Base-by-base conservation (phyloP, 2,797 vertebrate species). In the Rostrhamus sociabilis region DNA sequence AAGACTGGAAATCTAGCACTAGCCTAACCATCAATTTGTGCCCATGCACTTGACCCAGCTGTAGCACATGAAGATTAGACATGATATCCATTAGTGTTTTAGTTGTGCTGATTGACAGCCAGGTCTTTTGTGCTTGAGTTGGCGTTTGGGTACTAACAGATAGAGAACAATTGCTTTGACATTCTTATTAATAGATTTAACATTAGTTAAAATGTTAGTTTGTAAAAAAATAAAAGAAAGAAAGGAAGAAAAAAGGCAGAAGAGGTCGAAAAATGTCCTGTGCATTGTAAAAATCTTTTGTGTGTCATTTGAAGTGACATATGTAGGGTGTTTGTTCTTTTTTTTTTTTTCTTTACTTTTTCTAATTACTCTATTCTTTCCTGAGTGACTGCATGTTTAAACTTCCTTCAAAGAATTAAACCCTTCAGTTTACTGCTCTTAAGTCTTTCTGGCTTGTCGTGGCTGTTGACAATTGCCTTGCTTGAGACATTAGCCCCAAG, bases 171-270 rank as follows among this genome's bases (percentile, higher is more conserved):
- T 95, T 92, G 90, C 55, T 97, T 84, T 89, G 92, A 95, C 82
- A 94, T 86, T 94, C 66, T 92, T 93, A 86, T 75, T 95, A 97
- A 92, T 86, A 91, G 92, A 90, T 76, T 92, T 81, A 87, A 89
- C 7, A 3, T 62, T 95, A 89, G 77, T 94, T 94, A 86, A 97
- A 95, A 85, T 55, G 50, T 43, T 87, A 38, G 45, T 78, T 84
- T 95, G 69, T 72, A 76, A 89, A 94, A 42, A 86, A 73, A 55
- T 42, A 69, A 74, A 85, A 71, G 9, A 38, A 69, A 79, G 7
- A 8, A 22, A 66, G 11, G 19, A 52, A 71, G 16, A n/a, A 87
- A 83, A 78, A 59, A 55, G 18, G 23, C 29, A 86, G 40, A 79
- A 75, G 64, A 86, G 26, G 19, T 5, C 1, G 27, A 72, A 84